Conservation (phyloP, 64 coral and sea anemone species). For the Porites australiensis region DNA sequence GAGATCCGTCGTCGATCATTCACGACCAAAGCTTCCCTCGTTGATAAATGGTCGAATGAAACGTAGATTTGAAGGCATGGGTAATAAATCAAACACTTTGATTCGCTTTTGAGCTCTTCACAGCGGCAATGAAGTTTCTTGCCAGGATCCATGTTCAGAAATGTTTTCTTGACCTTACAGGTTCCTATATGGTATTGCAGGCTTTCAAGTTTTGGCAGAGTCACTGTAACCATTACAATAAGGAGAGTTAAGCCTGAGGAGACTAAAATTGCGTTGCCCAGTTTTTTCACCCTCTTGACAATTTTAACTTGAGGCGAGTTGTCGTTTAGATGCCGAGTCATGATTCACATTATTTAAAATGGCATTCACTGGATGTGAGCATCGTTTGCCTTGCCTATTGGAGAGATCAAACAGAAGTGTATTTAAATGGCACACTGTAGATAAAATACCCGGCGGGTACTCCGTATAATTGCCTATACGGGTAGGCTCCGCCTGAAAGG, state of each 20-base stretch:
- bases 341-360: background rate
- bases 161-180: background rate
- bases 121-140: conserved; percentile 12
- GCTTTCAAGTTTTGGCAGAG: conserved; percentile 45
- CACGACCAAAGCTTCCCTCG: background rate
- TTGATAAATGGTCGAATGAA: background rate
- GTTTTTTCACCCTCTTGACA: background rate
- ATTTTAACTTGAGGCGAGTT: background rate
- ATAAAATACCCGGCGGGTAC: background rate
- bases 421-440: background rate
- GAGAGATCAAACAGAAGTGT: too few species aligned
- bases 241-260: background rate
- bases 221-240: conserved; percentile 11
- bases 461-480: too few species aligned
- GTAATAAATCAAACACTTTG: conserved; percentile 40
- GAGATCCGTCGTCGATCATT: conserved; percentile 16
- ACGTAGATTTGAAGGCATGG: conserved; percentile 32
- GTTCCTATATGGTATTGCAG: background rate
- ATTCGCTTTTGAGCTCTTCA: background rate
- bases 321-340: background rate
- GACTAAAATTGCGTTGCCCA: background rate
- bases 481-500: too few species aligned
- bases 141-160: background rate
- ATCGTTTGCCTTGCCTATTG: too few species aligned
- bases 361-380: too few species aligned